These are phyloP conservation scores for Chiloscyllium plagiosum DNA, from an alignment of 2,113 vertebrate species.

Conservation along the genomic window DNA sequence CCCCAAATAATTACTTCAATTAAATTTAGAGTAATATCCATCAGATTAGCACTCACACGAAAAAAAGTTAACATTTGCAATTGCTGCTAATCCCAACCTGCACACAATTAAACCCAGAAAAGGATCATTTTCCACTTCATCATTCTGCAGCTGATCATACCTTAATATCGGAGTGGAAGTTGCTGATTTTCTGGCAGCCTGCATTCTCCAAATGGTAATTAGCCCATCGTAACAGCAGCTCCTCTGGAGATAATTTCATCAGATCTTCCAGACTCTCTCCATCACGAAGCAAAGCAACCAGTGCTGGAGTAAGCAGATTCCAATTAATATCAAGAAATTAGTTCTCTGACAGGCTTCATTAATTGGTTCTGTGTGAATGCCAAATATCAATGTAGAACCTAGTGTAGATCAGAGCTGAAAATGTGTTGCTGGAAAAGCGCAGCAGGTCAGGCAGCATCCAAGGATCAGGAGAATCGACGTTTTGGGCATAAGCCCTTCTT, in stretches of 20 bases:
- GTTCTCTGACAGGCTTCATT: neutral
- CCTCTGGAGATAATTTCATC: constrained; percentile 91
- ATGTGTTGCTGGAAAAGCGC: too few species aligned
- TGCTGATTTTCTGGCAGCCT: constrained; percentile 81
- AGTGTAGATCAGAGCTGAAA: neutral
- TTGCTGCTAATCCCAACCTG: neutral
- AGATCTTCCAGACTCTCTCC: constrained; percentile 91
- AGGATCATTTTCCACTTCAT: neutral
- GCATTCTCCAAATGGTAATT: constrained; percentile 89
- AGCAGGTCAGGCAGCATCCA: too few species aligned
- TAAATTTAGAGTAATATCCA: neutral
- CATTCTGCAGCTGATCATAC: constrained; percentile 48
- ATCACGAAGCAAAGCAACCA: constrained; percentile 86
- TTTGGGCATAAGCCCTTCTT: too few species aligned
- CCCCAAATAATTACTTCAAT: neutral
- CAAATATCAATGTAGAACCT: neutral
- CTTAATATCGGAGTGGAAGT: constrained; percentile 93
- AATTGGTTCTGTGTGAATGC: neutral
- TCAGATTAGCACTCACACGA: neutral
- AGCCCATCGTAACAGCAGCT: constrained; percentile 89
- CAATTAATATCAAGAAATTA: neutral
- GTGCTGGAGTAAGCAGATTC: constrained; percentile 56
- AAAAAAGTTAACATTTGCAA: neutral
- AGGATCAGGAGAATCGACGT: too few species aligned
- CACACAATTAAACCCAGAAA: neutral